A percentile compares a stretch with the other conserved stretches of the same genome.
Evolutionary conservation across 1,140 invertebrate genomes (phyloP).

Genomic region (Agrypnia vestita): DNA sequence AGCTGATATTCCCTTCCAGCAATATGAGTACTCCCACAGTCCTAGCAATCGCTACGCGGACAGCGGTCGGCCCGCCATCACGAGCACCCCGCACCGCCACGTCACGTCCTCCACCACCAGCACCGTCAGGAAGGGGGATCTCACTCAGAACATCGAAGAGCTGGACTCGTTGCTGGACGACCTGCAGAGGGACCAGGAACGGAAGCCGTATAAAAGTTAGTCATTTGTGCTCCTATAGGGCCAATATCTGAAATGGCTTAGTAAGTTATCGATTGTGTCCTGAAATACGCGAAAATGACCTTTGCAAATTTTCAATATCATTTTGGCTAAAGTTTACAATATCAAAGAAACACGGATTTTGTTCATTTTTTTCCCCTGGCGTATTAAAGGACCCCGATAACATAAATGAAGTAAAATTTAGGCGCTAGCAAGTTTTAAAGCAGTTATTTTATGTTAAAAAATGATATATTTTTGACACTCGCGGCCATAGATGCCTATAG

Average conservation of each 20-base stretch:
- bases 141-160: slow-evolving; percentile 71
- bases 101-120: slow-evolving; percentile 62
- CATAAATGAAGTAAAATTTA: too few species aligned
- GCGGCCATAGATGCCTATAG: too few species aligned
- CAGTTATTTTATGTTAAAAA: too few species aligned
- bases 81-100: slow-evolving; percentile 63
- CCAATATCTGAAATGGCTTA: neutral
- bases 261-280: too few species aligned
- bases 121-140: slow-evolving; percentile 65
- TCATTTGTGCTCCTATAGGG: neutral
- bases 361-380: too few species aligned
- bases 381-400: too few species aligned
- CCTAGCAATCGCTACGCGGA: slow-evolving; percentile 62
- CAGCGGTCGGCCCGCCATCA: slow-evolving; percentile 65
- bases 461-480: too few species aligned
- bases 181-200: slow-evolving; percentile 70
- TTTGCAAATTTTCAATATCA: too few species aligned
- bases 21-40: slow-evolving; percentile 63
- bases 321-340: too few species aligned
- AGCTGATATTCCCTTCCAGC: slow-evolving; percentile 33
- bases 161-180: slow-evolving; percentile 72
- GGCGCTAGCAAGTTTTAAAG: too few species aligned
- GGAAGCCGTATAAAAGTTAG: slow-evolving; percentile 71
- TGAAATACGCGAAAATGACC: too few species aligned
- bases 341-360: too few species aligned